These are phyloP conservation scores for Daktulosphaira vitifoliae DNA, from an alignment of 1,140 invertebrate species.

Conservation along the genomic window DNA sequence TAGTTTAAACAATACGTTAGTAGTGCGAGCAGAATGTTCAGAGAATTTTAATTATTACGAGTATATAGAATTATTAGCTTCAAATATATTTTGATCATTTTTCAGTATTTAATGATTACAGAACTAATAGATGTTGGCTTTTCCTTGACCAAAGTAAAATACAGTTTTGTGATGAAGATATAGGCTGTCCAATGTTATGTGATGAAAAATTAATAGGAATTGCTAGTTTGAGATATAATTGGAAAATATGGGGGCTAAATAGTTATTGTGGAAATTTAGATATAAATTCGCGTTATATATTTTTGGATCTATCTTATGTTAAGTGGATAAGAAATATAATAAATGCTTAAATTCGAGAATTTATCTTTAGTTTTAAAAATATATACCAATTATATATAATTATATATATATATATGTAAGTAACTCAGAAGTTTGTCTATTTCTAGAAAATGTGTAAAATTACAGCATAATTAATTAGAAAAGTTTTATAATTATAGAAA, in stretches of 20 bases:
- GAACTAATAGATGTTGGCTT: background rate
- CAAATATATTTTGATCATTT: background rate
- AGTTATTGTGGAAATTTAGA: conserved; percentile 15
- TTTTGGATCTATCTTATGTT: background rate
- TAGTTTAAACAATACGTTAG: too few relatives aligned
- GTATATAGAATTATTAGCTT: background rate
- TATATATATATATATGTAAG: too few relatives aligned
- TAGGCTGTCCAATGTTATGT: conserved; percentile 20
- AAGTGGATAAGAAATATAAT: conserved; percentile 2
- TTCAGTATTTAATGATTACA: background rate
- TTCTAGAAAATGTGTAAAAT: too few relatives aligned
- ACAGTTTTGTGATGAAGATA: conserved; percentile 21
- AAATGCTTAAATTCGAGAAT: background rate
- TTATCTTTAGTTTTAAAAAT: background rate
- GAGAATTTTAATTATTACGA: too few relatives aligned
- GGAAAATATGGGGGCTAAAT: background rate
- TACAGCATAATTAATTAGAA: too few relatives aligned
- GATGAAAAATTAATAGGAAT: conserved; percentile 8
- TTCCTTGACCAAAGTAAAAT: background rate
- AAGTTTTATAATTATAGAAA: too few relatives aligned
- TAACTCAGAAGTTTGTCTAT: too few relatives aligned
- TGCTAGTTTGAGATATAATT: conserved; percentile 12
- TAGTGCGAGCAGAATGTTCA: too few relatives aligned
- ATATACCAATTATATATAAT: too few relatives aligned
- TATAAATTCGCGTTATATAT: background rate